Base-by-base conservation (phyloP, 2,797 vertebrate genomes). In the Eospalax fontanierii region DNA sequence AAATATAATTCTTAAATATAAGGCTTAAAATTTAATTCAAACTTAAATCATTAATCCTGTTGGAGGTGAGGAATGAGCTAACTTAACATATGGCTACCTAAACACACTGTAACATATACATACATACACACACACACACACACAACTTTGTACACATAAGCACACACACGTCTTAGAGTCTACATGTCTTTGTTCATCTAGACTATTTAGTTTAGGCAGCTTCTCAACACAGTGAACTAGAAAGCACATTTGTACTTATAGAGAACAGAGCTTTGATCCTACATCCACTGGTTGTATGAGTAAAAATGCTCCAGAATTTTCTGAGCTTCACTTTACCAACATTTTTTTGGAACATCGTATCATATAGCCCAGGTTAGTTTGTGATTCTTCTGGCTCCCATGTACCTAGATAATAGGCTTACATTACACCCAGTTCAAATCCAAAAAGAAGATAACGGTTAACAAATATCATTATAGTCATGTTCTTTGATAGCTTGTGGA, bases 11-110 rank as follows among this genome's bases (percentile, higher is more conserved):
- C n/a, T n/a, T n/a, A n/a, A n/a, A n/a, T 80, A 16, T 61, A 40
- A 78, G 74, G 5, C 6, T 78, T 95, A 81, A 94, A 94, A 87
- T 88, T 85, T 35, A 95, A 95, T 16, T 81, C 61, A 90, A 84
- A 87, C 40, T 87, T 91, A 38, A 86, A 68, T 68, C 87, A 89
- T 90, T 90, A 92, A 87, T 88, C n/a, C 16, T 78, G 40, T 73
- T 54, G 50, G 61, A 16, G 66, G 83, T 40, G 21, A 40, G 89
- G 88, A 93, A 33, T 89, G 75, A 95, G 80, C 68, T 83, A 65
- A 46, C 93, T 95, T 90, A 88, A 46, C 54, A 92, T 90, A 91
- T 82, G 90, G 74, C 63, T 94, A 70, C 38, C 75, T 86, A 81
- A 92, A 89, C 46, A 85, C 22, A 78, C n/a, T 50, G 9, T 89